These are phyloP conservation scores for Metallyticus violacea DNA, from an alignment of 2,888 invertebrate genomes.

Conservation along the genomic window DNA sequence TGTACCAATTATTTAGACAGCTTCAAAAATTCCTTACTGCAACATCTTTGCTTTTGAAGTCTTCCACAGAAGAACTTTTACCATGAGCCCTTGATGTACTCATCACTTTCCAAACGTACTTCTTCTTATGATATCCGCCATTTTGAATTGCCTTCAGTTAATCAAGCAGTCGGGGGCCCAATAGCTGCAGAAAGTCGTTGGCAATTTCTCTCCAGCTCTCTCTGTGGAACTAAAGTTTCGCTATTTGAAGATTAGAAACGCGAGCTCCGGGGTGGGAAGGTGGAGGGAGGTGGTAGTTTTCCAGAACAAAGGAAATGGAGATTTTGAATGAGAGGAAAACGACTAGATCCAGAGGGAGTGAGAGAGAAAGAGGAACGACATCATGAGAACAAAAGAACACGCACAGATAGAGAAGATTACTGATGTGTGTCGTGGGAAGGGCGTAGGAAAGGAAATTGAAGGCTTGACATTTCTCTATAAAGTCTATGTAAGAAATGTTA, in stretches of 20 bases:
- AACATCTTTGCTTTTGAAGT: too few relatives aligned
- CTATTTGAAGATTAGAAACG: constrained; percentile 31
- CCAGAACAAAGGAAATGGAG: constrained; percentile 32
- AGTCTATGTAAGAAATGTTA: constrained; percentile 14
- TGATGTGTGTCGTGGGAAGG: constrained; percentile 21
- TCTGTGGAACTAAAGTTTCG: constrained; percentile 23
- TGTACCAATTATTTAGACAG: too few relatives aligned
- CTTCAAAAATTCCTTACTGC: too few relatives aligned
- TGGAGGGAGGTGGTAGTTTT: constrained; percentile 1
- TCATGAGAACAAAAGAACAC: constrained; percentile 17
- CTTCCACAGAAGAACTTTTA: too few relatives aligned
- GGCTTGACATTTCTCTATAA: constrained; percentile 27
- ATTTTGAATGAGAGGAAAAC: constrained; percentile 29
- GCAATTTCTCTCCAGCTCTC: constrained; percentile 21
- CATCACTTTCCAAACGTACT: neutral
- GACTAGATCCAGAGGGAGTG: constrained; percentile 9
- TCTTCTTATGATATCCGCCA: constrained; percentile 19
- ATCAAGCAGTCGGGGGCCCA: constrained; percentile 23
- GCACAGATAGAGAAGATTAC: constrained; percentile 25
- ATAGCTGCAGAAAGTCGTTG: constrained; percentile 26
- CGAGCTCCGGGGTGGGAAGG: neutral
- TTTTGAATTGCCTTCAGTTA: constrained; percentile 24
- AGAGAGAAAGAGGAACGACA: constrained; percentile 12
- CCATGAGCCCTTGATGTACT: neutral
- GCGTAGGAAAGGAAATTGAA: constrained; percentile 26